Evolutionary conservation across 2,113 vertebrate species (phyloP).

Genomic region (Odocoileus virginianus): DNA sequence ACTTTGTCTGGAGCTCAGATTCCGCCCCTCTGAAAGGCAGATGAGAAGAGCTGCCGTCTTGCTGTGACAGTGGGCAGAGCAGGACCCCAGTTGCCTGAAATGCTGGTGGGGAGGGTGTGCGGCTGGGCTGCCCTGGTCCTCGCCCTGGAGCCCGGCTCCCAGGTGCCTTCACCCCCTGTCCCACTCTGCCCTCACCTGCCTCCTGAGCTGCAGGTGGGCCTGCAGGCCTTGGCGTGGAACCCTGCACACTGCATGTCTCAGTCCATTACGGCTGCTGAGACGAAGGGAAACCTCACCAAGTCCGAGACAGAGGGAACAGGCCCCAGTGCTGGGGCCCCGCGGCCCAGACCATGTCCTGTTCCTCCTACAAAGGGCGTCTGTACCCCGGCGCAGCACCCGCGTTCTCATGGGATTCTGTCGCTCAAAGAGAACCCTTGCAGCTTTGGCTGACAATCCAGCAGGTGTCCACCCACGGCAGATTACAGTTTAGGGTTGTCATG

Average conservation of each 20-base stretch:
- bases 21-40: not conserved
- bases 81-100: not conserved
- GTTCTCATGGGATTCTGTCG: not conserved
- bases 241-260: not conserved
- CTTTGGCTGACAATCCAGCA: not conserved
- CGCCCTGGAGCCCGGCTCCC: not conserved
- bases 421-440: not conserved
- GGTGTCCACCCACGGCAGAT: not conserved
- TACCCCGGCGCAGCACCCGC: accelerated
- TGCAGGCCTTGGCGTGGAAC: not conserved
- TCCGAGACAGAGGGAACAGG: too few species aligned
- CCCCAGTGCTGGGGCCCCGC: accelerated
- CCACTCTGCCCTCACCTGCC: not conserved
- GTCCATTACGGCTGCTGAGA: not conserved
- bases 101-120: not conserved
- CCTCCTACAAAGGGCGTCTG: accelerated
- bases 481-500: not conserved
- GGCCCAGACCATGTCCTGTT: accelerated
- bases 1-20: not conserved
- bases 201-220: not conserved
- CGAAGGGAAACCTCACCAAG: not conserved
- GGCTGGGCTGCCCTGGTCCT: not conserved
- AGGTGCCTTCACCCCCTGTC: not conserved
- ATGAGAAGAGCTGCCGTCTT: not conserved
- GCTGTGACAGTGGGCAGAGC: not conserved